Evolutionary conservation across 2,797 vertebrate genomes (phyloP), one percentile per base, ranked within the genome.

Genomic region (Eulemur albifrons): DNA sequence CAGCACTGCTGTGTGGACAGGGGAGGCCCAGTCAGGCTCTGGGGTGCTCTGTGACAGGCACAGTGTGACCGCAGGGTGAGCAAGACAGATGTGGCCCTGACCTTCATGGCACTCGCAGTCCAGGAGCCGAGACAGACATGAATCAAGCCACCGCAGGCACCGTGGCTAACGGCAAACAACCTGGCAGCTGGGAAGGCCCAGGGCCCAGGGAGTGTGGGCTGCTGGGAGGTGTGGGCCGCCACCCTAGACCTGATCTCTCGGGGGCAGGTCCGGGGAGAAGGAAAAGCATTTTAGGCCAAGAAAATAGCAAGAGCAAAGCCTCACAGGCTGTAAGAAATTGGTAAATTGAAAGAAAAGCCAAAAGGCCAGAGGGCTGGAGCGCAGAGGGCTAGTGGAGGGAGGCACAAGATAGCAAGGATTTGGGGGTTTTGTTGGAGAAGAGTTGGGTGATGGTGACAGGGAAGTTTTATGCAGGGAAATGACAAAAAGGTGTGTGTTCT

Each of bases 91-190:
- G 32, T 69, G 92, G 77, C 48, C 52, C 32, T 70, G 81, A 77
- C 35, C 59, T 69, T 92, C 67, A 10, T 0, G 18, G 77, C 18
- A 80, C 70, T 45, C 76, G 20, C 21, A 82, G 82, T 61, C 63
- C 87, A 73, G 82, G 88, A 96, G 76, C 69, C 0, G 1, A 97
- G 95, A 83, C 57, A 81, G 72, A 73, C 88, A 61, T 61, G 90
- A 88, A 79, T 88, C 73, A 90, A 88, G 75, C 35, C 93, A 82
- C 85, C 95, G 23, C 92, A 93, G 95, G 69, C 92, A 85, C 79
- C 8, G 15, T 5, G 45, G 87, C 32, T 73, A 70, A 52, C 38
- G 4, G 27, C 77, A 90, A 86, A 97, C 21, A 65, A n/a, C 67
- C 63, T 88, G 83, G 77, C 81, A 35, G 61, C 76, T 17, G 38